Percentiles rank a stretch among this genome's conserved stretches.
Conservation (phyloP, 2,797 vertebrate genomes). For the Sebastes taczanowskii region DNA sequence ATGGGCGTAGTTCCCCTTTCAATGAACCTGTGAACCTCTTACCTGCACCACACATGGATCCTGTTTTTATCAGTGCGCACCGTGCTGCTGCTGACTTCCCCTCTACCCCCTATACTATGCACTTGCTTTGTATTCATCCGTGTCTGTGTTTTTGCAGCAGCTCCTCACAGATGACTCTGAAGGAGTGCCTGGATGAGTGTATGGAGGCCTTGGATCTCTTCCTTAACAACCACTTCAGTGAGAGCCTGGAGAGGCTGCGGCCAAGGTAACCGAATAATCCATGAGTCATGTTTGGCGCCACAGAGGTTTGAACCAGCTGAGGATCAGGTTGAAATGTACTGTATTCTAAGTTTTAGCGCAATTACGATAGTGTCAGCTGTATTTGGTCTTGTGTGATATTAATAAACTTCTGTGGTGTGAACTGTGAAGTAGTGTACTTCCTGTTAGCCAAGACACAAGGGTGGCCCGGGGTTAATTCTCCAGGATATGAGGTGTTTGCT, state of each 20-base stretch:
- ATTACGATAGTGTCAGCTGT: constrained; percentile 30
- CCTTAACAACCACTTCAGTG: constrained; percentile 87
- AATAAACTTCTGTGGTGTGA: not conserved
- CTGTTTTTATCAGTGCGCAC: not conserved
- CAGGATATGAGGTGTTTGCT: constrained; percentile 86
- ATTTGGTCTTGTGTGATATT: not conserved
- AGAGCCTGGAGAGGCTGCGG: constrained; percentile 84
- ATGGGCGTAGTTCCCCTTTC: not conserved
- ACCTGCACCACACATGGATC: not conserved
- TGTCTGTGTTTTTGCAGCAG: constrained; percentile 49
- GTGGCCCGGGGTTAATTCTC: constrained; percentile 47
- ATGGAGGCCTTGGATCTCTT: constrained; percentile 88
- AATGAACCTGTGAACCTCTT: not conserved
- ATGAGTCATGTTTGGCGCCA: not conserved
- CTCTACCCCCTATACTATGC: no score
- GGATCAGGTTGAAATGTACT: not conserved
- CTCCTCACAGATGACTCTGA: constrained; percentile 75
- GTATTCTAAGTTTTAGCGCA: no score
- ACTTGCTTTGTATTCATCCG: not conserved
- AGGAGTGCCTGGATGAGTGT: constrained; percentile 83
- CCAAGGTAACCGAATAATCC: constrained; percentile 77
- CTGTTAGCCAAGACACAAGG: constrained; percentile 11
- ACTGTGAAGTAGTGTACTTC: not conserved
- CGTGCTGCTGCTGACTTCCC: not conserved
- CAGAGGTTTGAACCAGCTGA: not conserved